Evolutionary conservation across 1,140 invertebrate species (phyloP).

Genomic region (Stegodyphus dumicola): DNA sequence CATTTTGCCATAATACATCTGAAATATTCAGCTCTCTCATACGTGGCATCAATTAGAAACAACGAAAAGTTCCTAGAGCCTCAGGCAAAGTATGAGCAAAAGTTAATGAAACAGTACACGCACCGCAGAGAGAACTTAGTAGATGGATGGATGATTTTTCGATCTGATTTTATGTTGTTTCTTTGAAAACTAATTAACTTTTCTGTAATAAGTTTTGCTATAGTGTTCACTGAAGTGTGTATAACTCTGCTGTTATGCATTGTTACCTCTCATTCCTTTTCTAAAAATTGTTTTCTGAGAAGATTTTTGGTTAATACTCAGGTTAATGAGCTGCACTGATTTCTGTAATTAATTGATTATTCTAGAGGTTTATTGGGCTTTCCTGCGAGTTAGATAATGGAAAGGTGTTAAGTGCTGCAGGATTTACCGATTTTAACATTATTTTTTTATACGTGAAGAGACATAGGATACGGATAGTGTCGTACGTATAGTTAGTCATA

Average conservation of each 20-base stretch:
- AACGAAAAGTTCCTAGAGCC: slow-evolving; percentile 39
- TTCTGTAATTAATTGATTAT: slow-evolving; percentile 57
- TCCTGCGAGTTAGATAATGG: slow-evolving; percentile 31
- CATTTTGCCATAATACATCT: slow-evolving; percentile 57
- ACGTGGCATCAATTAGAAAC: slow-evolving; percentile 44
- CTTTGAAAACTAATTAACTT: slow-evolving; percentile 59
- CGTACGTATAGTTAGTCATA: no score
- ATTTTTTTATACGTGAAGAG: background rate
- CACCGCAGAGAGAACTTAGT: slow-evolving; percentile 5
- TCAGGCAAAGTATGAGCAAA: slow-evolving; percentile 49
- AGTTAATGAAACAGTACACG: slow-evolving; percentile 53
- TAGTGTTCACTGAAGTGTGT: slow-evolving; percentile 39
- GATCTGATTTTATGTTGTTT: slow-evolving; percentile 58
- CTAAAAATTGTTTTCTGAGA: slow-evolving; percentile 45
- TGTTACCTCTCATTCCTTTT: slow-evolving; percentile 34
- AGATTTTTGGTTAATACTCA: slow-evolving; percentile 52
- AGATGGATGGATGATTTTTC: slow-evolving; percentile 42
- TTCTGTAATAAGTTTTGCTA: slow-evolving; percentile 55
- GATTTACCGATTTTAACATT: slow-evolving; percentile 14
- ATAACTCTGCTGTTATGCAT: slow-evolving; percentile 27
- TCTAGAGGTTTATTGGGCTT: slow-evolving; percentile 28
- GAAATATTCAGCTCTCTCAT: slow-evolving; percentile 53
- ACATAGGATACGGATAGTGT: no score
- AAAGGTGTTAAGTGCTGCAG: slow-evolving; percentile 46
- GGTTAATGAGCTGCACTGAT: slow-evolving; percentile 57